Evolutionary conservation across 2,113 vertebrate genomes (phyloP).

Genomic region (Cyphomyrus discorhynchus): DNA sequence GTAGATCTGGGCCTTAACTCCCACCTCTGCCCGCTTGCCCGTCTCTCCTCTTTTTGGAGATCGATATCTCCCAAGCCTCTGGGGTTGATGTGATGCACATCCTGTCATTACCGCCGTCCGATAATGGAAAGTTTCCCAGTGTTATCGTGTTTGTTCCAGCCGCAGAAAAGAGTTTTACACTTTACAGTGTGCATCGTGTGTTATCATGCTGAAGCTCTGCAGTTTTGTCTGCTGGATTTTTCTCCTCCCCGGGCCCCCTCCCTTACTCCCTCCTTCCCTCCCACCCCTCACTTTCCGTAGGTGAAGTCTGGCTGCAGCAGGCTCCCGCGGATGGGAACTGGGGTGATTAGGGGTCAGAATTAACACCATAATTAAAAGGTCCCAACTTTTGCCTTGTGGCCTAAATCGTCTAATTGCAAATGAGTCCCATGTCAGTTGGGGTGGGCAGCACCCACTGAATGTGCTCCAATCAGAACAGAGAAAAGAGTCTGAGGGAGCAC

Average conservation of each 20-base stretch:
- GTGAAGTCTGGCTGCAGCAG: not conserved
- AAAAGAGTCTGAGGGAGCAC: not conserved
- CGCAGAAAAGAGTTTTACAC: slow-evolving; percentile 6
- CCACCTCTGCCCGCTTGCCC: not conserved
- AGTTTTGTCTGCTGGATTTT: not conserved
- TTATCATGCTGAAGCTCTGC: not conserved
- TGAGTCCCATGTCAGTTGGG: not conserved
- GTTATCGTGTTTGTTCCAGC: not conserved
- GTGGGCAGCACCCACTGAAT: not conserved
- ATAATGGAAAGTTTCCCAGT: not conserved
- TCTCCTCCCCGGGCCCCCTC: not conserved
- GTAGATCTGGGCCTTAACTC: slow-evolving; percentile 4
- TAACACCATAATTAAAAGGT: not conserved
- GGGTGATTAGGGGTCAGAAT: slow-evolving; percentile 1
- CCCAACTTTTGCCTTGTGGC: not conserved
- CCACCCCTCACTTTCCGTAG: not conserved
- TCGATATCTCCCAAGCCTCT: not conserved
- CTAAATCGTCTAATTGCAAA: not conserved
- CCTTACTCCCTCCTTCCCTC: no score
- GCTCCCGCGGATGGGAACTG: not conserved
- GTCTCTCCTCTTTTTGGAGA: not conserved
- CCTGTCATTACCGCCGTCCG: slow-evolving; percentile 12
- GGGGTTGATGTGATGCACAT: slow-evolving; percentile 18
- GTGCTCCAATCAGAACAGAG: not conserved
- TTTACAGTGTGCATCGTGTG: not conserved